A percentile compares a stretch with the other conserved stretches of the same genome.
Conservation (phyloP, 2,797 vertebrate genomes). For the Malacoctenus gilli region DNA sequence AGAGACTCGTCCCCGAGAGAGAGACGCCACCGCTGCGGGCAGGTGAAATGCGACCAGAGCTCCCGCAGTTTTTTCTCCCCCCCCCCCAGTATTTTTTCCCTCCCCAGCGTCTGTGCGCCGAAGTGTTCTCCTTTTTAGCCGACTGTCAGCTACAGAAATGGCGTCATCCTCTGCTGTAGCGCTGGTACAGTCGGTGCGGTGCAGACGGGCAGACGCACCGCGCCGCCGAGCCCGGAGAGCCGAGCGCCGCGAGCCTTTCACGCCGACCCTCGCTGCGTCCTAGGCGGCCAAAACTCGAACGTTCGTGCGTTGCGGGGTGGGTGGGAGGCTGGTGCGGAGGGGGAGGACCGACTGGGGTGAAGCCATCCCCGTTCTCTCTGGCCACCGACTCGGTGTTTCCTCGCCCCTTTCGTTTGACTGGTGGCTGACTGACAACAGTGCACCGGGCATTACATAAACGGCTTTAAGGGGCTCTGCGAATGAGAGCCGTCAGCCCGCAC, state of each 20-base stretch:
- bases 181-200: slow-evolving; percentile 59
- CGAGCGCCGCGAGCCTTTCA: slow-evolving; percentile 23
- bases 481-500: slow-evolving; percentile 57
- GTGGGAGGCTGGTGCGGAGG: too few relatives aligned
- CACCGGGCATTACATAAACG: slow-evolving; percentile 74
- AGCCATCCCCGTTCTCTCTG: too few relatives aligned
- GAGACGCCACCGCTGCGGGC: slow-evolving; percentile 27
- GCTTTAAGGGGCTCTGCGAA: slow-evolving; percentile 56
- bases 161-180: slow-evolving; percentile 82
- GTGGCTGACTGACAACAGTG: slow-evolving; percentile 39
- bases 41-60: slow-evolving; percentile 44
- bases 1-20: slow-evolving; percentile 1
- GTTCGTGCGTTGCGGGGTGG: too few relatives aligned
- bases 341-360: too few relatives aligned
- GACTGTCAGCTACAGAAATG: slow-evolving; percentile 81
- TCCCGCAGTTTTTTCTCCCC: slow-evolving; percentile 34
- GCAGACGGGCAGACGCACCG: slow-evolving; percentile 58
- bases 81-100: too few relatives aligned
- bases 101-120: slow-evolving; percentile 33
- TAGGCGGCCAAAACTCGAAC: too few relatives aligned
- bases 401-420: slow-evolving; percentile 36
- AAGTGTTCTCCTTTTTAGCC: slow-evolving; percentile 59
- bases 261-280: slow-evolving; percentile 8
- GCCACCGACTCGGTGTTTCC: too few relatives aligned
- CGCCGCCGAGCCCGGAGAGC: slow-evolving; percentile 43